Evolutionary conservation across 2,113 vertebrate species (phyloP), one percentile per base, ranked within the genome.

Genomic region (Eurystomus gularis): DNA sequence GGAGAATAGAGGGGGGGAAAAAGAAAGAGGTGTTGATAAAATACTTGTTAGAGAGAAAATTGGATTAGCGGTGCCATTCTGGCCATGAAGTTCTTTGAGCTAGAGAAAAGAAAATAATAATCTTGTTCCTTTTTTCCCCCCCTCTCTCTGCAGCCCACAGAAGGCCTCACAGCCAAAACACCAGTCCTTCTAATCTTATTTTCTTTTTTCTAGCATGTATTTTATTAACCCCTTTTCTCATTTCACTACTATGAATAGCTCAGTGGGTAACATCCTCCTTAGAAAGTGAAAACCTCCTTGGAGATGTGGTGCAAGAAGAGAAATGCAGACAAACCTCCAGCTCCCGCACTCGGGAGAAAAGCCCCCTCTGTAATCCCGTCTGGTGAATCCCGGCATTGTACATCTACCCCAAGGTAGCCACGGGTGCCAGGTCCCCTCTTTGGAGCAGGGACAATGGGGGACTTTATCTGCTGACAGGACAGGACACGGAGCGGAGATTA

Each of bases 221-320:
- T 98, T 98, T 98, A 98, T 97, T 97, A 98, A 97, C 97, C 96
- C 96, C 97, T 97, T 98, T 98, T 98, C 97, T 98, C 97, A 97
- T 98, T 98, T 98, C 97, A 94, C 88, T 85, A 9, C 77, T 93
- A 54, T 98, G 97, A 98, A 98, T 97, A 97, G 98, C 98, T 97
- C 98, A 97, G 98, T 98, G 97, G 98, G 97, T 96, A 94, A 98
- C 97, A 96, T 97, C 97, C 96, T 97, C 97, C 97, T 98, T 73
- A 97, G 96, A 96, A 96, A 97, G 97, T 87, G 95, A 95, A 96
- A 97, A 93, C 94, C 96, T 98, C 98, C 98, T 97, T 95, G 96
- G 98, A 97, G 98, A 98, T 95, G 96, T 24, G 4, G 93, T 15
- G 86, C 68, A 7, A 61, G 87, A 52, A 70, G 86, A 98, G 98